phyloP scores from a whole-genome alignment of 2,797 vertebrate species.

The Apogon talboti region DNA sequence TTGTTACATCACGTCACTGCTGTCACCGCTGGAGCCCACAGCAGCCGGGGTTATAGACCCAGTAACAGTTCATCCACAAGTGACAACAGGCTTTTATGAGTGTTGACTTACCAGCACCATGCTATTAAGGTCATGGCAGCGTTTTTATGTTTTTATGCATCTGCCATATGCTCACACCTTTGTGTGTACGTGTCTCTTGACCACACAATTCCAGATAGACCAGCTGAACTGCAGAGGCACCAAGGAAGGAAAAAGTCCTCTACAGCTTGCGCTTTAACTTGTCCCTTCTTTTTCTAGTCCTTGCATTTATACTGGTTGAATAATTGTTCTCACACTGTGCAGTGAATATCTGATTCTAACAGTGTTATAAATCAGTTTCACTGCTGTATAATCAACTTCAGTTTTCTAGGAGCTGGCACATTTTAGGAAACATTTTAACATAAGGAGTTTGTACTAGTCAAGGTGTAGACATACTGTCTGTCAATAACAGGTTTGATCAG shows the following conservation, averaged over 20 bases:
- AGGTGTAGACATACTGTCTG: too few species aligned
- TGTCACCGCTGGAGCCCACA: constrained; percentile 25
- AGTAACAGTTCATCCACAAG: constrained; percentile 15
- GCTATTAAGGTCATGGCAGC: constrained; percentile 23
- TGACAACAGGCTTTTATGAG: constrained; percentile 32
- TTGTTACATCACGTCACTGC: constrained; percentile 9
- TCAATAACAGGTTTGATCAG: too few species aligned
- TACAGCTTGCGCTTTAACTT: neutral
- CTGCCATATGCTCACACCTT: constrained; percentile 29
- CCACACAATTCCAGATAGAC: constrained; percentile 18
- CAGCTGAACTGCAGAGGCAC: constrained; percentile 13
- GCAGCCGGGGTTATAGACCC: constrained; percentile 15
- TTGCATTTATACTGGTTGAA: neutral
- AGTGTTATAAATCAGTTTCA: too few species aligned
- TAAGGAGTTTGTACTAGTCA: too few species aligned
- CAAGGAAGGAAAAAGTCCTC: constrained; percentile 7
- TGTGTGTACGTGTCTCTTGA: constrained; percentile 6
- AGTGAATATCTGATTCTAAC: neutral
- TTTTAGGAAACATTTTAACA: too few species aligned
- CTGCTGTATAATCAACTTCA: neutral
- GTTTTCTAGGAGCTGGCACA: neutral
- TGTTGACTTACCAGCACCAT: constrained; percentile 16
- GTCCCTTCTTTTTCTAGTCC: neutral
- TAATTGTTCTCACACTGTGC: neutral
- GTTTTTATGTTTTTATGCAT: constrained; percentile 39